Base-by-base conservation (phyloP, 1,140 invertebrate species). In the Nasonia longicornis region DNA sequence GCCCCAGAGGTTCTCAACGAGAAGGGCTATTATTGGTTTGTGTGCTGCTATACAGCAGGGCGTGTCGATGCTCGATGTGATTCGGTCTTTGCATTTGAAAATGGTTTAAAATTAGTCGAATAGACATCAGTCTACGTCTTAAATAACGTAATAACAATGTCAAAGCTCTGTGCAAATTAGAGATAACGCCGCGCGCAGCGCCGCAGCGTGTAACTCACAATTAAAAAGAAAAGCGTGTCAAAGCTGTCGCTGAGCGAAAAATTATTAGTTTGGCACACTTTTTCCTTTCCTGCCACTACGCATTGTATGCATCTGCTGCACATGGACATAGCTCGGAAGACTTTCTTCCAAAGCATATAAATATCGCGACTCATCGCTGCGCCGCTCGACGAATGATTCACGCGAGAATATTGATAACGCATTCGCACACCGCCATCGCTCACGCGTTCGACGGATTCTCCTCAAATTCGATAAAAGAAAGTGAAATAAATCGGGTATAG, bases 321-420 rank as follows among this genome's bases (percentile, higher is more conserved):
- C 38, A 42, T 42, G 38, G 4, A 42, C 11, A 42, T 42, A 42
- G 38, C 38, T 42, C 38, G 10, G 38, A 42, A 42, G 38, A 42
- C 38, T 42, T 42, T 42, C 38, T 11, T 42, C 7, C 38, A 10
- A 26, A 42, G 38, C 38, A 10, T 42, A 52, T 52, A 52, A 20
- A 52, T 52, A 52, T 20, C 3, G 48, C 48, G 48, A 52, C 48
- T 52, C 48, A 20, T 52, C 48, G 26, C 26, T 20, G 48, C 8
- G 38, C 38, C 38, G 38, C 38, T 7, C 38, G 8, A 42, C 38
- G 7, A 42, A 63, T 75, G 73, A 75, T 35, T 75, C 52, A 75
- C 20, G 16, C 38, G 38, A 45, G 63, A 63, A 58, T 20, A 58
- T 76, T 76, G 20, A 67, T 77, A 77, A 66, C 22, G 29, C 63